Conservation (phyloP, 2,113 vertebrate genomes). For the Sander vitreus region DNA sequence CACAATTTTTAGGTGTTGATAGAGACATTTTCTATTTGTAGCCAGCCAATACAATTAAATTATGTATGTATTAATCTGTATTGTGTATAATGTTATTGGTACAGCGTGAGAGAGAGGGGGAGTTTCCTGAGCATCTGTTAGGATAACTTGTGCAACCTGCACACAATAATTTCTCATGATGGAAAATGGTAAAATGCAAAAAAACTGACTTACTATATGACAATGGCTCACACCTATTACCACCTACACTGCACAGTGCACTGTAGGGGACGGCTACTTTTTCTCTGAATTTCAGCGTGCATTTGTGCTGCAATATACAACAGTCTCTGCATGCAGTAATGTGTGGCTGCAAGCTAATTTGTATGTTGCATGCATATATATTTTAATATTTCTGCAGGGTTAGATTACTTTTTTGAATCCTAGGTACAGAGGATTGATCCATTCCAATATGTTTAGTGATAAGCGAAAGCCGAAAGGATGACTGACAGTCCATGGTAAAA, state of each 20-base stretch:
- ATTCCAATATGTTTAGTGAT: conserved; percentile 57
- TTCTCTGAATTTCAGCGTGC: background rate
- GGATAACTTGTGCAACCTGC: background rate
- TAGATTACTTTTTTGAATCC: conserved; percentile 55
- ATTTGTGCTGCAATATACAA: background rate
- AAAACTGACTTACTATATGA: no score
- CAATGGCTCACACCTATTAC: no score
- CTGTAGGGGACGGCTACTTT: background rate
- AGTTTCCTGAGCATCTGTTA: background rate
- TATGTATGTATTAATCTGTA: background rate
- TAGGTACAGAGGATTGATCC: conserved; percentile 61
- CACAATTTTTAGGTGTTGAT: background rate
- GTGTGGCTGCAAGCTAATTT: conserved; percentile 30
- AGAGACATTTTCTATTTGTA: background rate
- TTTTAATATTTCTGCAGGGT: conserved; percentile 49
- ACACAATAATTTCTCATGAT: background rate
- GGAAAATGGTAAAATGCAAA: background rate
- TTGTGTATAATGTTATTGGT: background rate
- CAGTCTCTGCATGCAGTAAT: conserved; percentile 7
- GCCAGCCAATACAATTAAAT: background rate
- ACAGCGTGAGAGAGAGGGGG: no score
- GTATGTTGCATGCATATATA: conserved; percentile 11
- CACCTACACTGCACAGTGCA: background rate
- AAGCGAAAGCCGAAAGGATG: conserved; percentile 56
- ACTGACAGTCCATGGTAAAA: conserved; percentile 67